Conservation (phyloP, 1,140 invertebrate species). For the Palaemon carinicauda region DNA sequence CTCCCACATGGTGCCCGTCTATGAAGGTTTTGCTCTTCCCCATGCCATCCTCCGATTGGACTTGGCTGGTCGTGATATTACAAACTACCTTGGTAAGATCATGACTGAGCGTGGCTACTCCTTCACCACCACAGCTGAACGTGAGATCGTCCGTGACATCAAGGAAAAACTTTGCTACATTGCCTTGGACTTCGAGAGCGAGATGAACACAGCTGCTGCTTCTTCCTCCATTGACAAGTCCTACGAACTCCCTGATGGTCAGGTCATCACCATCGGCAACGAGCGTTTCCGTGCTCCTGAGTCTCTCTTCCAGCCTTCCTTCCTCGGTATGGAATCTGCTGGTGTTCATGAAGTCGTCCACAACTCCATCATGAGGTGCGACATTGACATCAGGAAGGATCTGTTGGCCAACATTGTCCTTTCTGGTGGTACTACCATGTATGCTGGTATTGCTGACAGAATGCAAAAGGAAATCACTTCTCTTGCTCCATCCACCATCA, state of each 20-base stretch:
- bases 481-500: conserved; percentile 83
- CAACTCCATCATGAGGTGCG: conserved; percentile 73
- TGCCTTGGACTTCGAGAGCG: conserved; percentile 66
- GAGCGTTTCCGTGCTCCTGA: conserved; percentile 68
- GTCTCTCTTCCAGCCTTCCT: conserved; percentile 78
- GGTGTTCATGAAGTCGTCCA: conserved; percentile 83
- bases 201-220: conserved; percentile 62
- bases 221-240: conserved; percentile 69
- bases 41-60: too few species aligned
- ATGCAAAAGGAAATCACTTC: conserved; percentile 90
- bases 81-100: conserved; percentile 63
- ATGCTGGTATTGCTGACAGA: conserved; percentile 82
- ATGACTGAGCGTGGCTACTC: conserved; percentile 77
- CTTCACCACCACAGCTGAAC: conserved; percentile 74
- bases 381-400: conserved; percentile 80
- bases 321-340: conserved; percentile 85
- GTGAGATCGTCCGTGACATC: conserved; percentile 91
- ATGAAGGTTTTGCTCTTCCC: background rate
- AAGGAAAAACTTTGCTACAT: conserved; percentile 93
- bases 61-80: too few species aligned
- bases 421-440: conserved; percentile 80
- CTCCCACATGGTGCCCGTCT: conserved; percentile 24
- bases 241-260: conserved; percentile 65
- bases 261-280: conserved; percentile 65
- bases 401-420: conserved; percentile 81